phyloP scores from a whole-genome alignment of 2,888 invertebrate species.

The Scelioninae gen. 1 region DNA sequence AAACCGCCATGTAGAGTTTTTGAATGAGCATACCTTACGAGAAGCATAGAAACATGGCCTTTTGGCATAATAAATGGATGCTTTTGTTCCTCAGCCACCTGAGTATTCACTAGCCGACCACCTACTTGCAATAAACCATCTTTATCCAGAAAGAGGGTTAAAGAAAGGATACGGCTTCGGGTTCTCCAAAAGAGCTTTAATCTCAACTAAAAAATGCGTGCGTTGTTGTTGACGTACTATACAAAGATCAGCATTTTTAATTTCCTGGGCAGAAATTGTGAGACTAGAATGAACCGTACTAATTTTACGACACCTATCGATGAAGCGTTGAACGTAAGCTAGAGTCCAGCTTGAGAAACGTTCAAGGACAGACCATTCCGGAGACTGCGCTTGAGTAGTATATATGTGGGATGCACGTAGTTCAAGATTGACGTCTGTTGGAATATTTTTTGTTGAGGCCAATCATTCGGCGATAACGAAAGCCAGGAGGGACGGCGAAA shows the following conservation, averaged over 20 bases:
- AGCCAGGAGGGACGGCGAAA: neutral
- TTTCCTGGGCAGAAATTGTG: neutral
- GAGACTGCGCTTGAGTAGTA: no score
- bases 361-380: no score
- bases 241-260: neutral
- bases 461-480: neutral
- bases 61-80: neutral
- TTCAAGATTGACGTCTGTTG: no score
- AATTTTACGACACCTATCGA: neutral
- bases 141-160: neutral
- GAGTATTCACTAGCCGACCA: neutral
- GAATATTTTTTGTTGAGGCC: no score
- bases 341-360: neutral
- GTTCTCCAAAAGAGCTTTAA: neutral
- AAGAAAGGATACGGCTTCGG: neutral
- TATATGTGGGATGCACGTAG: no score
- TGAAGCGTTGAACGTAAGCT: neutral
- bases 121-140: neutral
- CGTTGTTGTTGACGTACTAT: neutral
- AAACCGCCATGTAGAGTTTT: no score
- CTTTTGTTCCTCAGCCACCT: neutral
- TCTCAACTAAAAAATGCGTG: neutral
- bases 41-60: neutral
- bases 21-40: no score
- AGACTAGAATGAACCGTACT: no score